A percentile compares a stretch with the other conserved stretches of the same genome.
Conservation (phyloP, 2,113 vertebrate genomes). For the Candoia aspera region DNA sequence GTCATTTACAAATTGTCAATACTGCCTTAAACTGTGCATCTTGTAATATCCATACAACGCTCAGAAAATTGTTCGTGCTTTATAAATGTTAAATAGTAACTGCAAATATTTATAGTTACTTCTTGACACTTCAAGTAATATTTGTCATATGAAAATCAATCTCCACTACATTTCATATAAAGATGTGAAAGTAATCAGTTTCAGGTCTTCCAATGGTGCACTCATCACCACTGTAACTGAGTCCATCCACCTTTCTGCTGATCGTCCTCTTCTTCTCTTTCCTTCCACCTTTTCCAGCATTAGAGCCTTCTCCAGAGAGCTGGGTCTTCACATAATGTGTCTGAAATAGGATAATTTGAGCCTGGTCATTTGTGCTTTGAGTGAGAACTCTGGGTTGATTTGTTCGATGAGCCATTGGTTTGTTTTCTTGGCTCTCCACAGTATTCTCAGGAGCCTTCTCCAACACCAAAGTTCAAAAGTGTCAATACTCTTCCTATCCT, state of each 20-base stretch:
- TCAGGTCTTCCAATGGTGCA: background rate
- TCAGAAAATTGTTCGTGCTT: background rate
- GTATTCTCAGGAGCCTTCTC: background rate
- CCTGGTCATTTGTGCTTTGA: background rate
- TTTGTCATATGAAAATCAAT: constrained; percentile 24
- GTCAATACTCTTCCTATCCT: background rate
- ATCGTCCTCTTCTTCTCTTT: background rate
- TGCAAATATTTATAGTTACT: background rate
- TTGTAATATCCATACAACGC: background rate
- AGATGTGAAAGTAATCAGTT: background rate
- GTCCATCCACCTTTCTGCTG: background rate
- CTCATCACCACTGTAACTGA: background rate
- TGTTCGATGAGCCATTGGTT: background rate
- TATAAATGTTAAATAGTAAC: background rate
- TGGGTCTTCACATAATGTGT: background rate
- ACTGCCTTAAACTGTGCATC: background rate
- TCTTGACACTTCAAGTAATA: background rate
- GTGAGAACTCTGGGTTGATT: background rate
- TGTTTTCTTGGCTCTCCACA: background rate
- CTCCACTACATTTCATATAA: constrained; percentile 18
- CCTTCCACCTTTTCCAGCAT: background rate
- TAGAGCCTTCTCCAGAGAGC: background rate
- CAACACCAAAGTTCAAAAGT: background rate
- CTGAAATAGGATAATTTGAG: background rate
- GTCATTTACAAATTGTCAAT: background rate